A percentile compares a stretch with the other conserved stretches of the same genome.
These are phyloP conservation scores for Ptilodon capucinus DNA, from an alignment of 2,888 invertebrate species.

Conservation along the genomic window DNA sequence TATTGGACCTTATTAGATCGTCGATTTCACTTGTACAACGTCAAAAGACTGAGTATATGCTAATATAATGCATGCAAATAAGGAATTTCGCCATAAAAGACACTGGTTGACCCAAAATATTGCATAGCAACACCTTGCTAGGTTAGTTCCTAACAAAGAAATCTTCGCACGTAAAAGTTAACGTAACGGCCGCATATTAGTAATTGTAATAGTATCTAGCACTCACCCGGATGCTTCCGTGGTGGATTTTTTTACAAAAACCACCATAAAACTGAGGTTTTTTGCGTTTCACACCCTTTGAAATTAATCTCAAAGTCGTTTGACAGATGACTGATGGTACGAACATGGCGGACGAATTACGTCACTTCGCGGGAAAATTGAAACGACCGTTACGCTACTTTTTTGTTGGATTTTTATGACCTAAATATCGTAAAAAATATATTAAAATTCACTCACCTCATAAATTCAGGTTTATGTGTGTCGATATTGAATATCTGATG, in stretches of 20 bases:
- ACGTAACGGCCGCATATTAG: conserved; percentile 22
- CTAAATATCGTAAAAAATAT: conserved; percentile 2
- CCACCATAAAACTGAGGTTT: conserved; percentile 51
- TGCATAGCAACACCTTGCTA: conserved; percentile 33
- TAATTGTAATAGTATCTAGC: conserved; percentile 26
- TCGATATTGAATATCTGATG: conserved; percentile 47
- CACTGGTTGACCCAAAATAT: conserved; percentile 74
- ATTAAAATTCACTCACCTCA: conserved; percentile 61
- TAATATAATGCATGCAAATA: conserved; percentile 47
- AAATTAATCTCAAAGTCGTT: conserved; percentile 52
- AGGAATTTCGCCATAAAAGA: conserved; percentile 53
- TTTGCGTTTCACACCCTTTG: conserved; percentile 60
- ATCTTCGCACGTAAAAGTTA: conserved; percentile 33
- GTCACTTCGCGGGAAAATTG: conserved; percentile 74
- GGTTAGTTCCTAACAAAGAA: conserved; percentile 48
- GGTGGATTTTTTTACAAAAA: conserved; percentile 57
- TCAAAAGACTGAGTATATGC: conserved; percentile 39
- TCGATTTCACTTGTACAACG: conserved; percentile 26
- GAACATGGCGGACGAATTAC: conserved; percentile 71
- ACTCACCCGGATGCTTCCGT: conserved; percentile 81
- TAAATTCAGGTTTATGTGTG: conserved; percentile 51
- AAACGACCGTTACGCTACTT: conserved; percentile 55
- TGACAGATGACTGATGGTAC: conserved; percentile 72
- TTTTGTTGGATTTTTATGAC: conserved; percentile 11
- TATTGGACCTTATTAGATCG: conserved; percentile 1